Conservation (phyloP, 2,888 invertebrate genomes). For the Pseudanteris insignis region DNA sequence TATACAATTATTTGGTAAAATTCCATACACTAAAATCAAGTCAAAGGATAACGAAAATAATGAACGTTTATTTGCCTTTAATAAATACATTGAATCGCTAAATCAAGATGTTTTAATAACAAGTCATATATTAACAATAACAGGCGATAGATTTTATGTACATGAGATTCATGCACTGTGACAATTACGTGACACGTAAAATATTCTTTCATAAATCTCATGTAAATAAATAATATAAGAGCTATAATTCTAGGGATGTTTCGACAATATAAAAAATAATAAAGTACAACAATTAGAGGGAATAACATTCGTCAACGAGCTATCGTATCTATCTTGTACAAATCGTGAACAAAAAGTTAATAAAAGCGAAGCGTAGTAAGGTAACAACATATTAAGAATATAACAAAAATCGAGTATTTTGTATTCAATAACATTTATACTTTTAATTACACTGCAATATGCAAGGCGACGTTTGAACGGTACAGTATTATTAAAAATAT, state of each 20-base stretch:
- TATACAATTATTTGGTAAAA: constrained; percentile 1
- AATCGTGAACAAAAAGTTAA: constrained; percentile 1
- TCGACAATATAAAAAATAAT: no score
- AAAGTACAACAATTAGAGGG: background rate
- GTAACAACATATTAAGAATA: constrained; percentile 8
- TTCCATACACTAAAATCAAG: constrained; percentile 9
- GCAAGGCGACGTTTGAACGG: constrained; percentile 8
- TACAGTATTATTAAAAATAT: constrained; percentile 5
- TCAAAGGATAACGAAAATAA: constrained; percentile 28
- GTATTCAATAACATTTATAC: constrained; percentile 5
- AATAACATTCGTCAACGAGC: constrained; percentile 8
- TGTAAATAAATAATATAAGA: constrained; percentile 4
- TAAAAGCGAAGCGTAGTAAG: constrained; percentile 15
- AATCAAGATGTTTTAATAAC: constrained; percentile 16
- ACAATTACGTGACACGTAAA: no score
- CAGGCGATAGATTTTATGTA: constrained; percentile 12
- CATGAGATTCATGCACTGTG: constrained; percentile 15
- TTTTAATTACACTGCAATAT: constrained; percentile 13
- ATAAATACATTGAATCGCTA: constrained; percentile 26
- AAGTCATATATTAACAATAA: constrained; percentile 17
- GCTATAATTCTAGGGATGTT: no score
- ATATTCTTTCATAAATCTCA: constrained; percentile 21
- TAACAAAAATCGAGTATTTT: constrained; percentile 22
- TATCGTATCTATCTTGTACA: constrained; percentile 8
- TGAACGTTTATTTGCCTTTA: constrained; percentile 26